Conservation (phyloP, 92 coral and sea anemone genomes). For the Epizoanthus scotinus region DNA sequence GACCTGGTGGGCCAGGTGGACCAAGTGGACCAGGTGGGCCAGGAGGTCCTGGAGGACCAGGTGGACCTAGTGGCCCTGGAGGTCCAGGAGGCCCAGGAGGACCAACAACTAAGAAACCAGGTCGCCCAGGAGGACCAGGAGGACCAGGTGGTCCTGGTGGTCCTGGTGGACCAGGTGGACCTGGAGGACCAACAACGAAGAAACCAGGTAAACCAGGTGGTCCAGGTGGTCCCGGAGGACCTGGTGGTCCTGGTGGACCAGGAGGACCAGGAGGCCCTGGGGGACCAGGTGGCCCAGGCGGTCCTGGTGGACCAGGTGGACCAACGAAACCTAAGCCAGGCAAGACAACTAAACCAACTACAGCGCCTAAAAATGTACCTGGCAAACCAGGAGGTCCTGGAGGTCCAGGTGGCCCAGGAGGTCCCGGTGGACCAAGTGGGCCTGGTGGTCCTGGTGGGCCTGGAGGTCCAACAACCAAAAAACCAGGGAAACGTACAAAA, state of each 20-base stretch:
- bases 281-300: slow-evolving; percentile 65
- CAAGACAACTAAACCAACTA: slow-evolving; percentile 69
- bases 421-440: slow-evolving; percentile 75
- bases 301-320: slow-evolving; percentile 81
- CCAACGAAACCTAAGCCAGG: slow-evolving; percentile 80
- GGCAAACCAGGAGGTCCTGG: slow-evolving; percentile 61
- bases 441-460: slow-evolving; percentile 76
- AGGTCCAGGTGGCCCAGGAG: slow-evolving; percentile 69
- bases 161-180: slow-evolving; percentile 77
- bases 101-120: slow-evolving; percentile 65
- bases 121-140: slow-evolving; percentile 76
- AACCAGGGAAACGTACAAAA: slow-evolving; percentile 55
- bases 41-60: slow-evolving; percentile 62
- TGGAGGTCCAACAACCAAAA: slow-evolving; percentile 51
- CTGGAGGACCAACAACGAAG: slow-evolving; percentile 59
- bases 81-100: slow-evolving; percentile 96
- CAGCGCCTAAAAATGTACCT: slow-evolving; percentile 34
- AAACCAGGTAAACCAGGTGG: slow-evolving; percentile 42
- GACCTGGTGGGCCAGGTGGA: slow-evolving; percentile 57
- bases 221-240: slow-evolving; percentile 70
- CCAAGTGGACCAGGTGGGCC: slow-evolving; percentile 67
- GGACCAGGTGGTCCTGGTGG: slow-evolving; percentile 77
- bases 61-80: slow-evolving; percentile 73
- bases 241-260: slow-evolving; percentile 79
- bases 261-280: slow-evolving; percentile 75